Base-by-base conservation (phyloP, 1,140 invertebrate species). In the Chrysopa pallens region DNA sequence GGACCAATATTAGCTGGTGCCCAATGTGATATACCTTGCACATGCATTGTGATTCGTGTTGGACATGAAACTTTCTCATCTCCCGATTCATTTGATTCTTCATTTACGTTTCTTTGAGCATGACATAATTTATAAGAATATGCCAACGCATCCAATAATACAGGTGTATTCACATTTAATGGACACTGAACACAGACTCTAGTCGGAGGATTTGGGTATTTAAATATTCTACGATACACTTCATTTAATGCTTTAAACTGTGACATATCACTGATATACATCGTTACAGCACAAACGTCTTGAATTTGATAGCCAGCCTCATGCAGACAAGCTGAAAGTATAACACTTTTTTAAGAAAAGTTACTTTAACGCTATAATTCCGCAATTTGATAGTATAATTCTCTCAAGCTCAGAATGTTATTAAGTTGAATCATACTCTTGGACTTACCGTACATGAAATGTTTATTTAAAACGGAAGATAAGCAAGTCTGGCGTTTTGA, bases 21-120 rank as follows among this genome's bases (percentile, higher is more conserved):
- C 91, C 91, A 95, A 64, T 94, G 87, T 15, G 89, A 94, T 44
- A 94, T 78, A 39, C 87, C 81, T 62, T 94, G 90, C 23, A 94
- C 89, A 62, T 94, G 89, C 81, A 94, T 84, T 8, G 79, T 83
- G 36, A 77, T 69, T 50, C 76, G 31, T 11, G 8, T 6, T 2
- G 31, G n/a, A 6, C 31, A 33, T 11, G 31, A 2, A 2, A 12
- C 8, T 11, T 33, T 33, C 8, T 33, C 31, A 11, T 12, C 31
- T 2, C n/a, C 8, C 2, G 31, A 33, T 33, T 6, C 31, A 33
- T 33, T 9, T 33, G 31, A 33, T 11, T 33, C 8, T 11, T 9
- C n/a, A 36, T 52, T 43, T 46, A 55, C 50, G 36, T 52, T 52
- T 50, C 46, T 42, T 9, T 42, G 45, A 23, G 29, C 37, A 45